phyloP scores from a whole-genome alignment of 2,113 vertebrate species.

The Empidonax alnorum region DNA sequence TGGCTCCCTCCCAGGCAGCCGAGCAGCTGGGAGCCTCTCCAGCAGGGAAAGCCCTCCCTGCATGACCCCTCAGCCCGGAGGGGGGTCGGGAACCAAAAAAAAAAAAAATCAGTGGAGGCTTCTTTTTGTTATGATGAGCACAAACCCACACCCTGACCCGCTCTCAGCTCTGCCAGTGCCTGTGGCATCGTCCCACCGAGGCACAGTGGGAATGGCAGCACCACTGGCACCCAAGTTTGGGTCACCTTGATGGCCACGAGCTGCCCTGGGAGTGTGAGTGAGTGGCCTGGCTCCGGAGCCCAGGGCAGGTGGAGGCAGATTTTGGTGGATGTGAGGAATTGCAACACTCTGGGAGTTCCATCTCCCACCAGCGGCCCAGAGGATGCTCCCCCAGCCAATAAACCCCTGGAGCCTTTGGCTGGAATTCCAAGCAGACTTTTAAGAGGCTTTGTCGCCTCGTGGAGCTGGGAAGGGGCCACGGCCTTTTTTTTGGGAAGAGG shows the following conservation, averaged over 20 bases:
- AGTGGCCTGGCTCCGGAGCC: accelerated
- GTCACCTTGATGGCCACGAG: accelerated
- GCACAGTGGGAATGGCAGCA: accelerated
- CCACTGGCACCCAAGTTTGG: neutral
- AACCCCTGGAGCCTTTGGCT: neutral
- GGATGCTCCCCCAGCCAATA: neutral
- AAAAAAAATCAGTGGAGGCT: too few relatives aligned
- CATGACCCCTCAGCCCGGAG: neutral
- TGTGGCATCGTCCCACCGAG: accelerated
- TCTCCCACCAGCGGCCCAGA: neutral
- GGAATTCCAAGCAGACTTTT: neutral
- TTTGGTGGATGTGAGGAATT: neutral
- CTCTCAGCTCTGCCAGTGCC: neutral
- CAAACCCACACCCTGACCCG: neutral
- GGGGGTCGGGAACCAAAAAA: neutral
- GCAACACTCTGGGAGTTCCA: accelerated
- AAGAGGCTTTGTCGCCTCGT: neutral
- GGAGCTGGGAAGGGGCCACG: neutral
- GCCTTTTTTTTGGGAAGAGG: neutral
- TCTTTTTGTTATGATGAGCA: neutral
- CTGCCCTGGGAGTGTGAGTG: neutral
- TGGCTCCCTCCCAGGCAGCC: neutral
- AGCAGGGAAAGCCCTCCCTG: accelerated
- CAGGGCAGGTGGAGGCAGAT: accelerated
- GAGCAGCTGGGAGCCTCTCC: neutral